Percentiles rank a stretch among this genome's conserved stretches.
Evolutionary conservation across 2,797 vertebrate genomes (phyloP).

Genomic region (Choloepus didactylus): DNA sequence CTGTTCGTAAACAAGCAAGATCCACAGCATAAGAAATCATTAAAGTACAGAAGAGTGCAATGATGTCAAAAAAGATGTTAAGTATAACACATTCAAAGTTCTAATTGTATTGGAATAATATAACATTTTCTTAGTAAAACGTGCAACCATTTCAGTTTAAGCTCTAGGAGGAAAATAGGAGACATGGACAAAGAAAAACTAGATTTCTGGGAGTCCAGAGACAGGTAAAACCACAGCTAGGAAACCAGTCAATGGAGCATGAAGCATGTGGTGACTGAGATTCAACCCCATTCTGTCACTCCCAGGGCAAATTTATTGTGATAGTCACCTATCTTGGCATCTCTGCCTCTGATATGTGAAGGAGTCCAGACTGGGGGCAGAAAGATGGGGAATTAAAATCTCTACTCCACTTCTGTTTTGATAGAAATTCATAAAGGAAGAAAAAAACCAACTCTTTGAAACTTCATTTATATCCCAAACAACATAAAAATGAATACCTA

Average conservation of each 20-base stretch:
- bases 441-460: not conserved
- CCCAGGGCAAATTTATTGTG: not conserved
- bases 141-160: not conserved
- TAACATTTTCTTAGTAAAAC: not conserved
- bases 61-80: not conserved
- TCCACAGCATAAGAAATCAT: no score
- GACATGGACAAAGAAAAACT: not conserved
- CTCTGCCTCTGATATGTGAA: slow-evolving; percentile 26
- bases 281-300: not conserved
- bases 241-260: not conserved
- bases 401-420: not conserved
- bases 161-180: not conserved
- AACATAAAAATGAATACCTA: not conserved
- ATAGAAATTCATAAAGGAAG: slow-evolving; percentile 30
- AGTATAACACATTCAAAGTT: not conserved
- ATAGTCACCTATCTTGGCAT: not conserved
- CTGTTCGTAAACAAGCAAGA: no score
- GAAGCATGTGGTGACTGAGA: not conserved
- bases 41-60: no score
- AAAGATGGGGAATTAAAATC: not conserved
- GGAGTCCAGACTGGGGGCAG: not conserved
- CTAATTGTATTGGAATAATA: not conserved
- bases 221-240: not conserved
- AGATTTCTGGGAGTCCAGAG: not conserved
- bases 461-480: not conserved